Evolutionary conservation across 37 sponge, comb jelly and placozoan species (phyloP).

Genomic region (Ephydatia muelleri): DNA sequence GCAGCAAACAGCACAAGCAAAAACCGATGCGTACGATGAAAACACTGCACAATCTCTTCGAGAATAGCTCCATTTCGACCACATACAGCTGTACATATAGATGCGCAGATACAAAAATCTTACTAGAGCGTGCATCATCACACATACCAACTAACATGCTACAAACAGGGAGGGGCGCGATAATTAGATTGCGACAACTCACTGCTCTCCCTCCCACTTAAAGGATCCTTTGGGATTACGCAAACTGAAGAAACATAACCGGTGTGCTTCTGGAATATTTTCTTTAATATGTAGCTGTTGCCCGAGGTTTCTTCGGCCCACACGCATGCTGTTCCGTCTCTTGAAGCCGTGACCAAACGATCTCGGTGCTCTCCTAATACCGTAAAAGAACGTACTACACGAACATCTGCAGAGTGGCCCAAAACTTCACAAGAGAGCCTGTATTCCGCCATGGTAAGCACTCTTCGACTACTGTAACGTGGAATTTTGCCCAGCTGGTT

Average conservation of each 20-base stretch:
- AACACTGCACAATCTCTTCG: too few relatives aligned
- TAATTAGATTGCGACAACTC: too few relatives aligned
- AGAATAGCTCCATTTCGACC: too few relatives aligned
- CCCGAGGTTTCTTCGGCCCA: slow-evolving; percentile 32
- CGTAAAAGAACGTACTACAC: slow-evolving; percentile 26
- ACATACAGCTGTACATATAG: not conserved
- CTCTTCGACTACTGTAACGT: too few relatives aligned
- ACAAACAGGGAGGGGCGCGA: not conserved
- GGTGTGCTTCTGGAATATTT: slow-evolving; percentile 40
- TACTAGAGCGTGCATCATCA: too few relatives aligned
- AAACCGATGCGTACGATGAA: too few relatives aligned
- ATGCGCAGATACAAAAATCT: too few relatives aligned
- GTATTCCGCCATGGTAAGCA: slow-evolving; percentile 27
- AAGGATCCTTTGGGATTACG: slow-evolving; percentile 43
- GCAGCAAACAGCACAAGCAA: too few relatives aligned
- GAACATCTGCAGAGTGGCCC: slow-evolving; percentile 70
- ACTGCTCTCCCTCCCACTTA: slow-evolving; percentile 12
- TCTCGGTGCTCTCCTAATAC: slow-evolving; percentile 16
- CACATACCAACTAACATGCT: not conserved
- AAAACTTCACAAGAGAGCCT: slow-evolving; percentile 51
- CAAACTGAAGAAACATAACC: slow-evolving; percentile 66
- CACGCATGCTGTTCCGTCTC: slow-evolving; percentile 61
- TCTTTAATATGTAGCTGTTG: slow-evolving; percentile 41
- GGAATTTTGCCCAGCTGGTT: too few relatives aligned
- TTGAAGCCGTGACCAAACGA: slow-evolving; percentile 56